These are phyloP conservation scores for Asobara japonica DNA, from an alignment of 1,140 invertebrate genomes.

Conservation along the genomic window DNA sequence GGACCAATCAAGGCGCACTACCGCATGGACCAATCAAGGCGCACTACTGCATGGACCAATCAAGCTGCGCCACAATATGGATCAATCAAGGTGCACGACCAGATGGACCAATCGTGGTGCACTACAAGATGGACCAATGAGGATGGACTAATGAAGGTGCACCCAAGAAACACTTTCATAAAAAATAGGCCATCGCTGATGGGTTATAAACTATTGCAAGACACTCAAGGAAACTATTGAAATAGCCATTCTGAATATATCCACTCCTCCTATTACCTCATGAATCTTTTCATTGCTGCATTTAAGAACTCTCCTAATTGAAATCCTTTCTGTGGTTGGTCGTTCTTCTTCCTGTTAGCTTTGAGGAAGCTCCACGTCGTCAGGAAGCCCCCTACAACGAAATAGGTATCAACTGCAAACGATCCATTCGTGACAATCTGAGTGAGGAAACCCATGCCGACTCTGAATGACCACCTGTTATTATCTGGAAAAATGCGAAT, in stretches of 20 bases:
- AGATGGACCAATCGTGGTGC: no score
- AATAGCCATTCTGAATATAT: neutral
- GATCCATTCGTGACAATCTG: slow-evolving; percentile 62
- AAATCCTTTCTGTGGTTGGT: slow-evolving; percentile 40
- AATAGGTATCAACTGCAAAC: slow-evolving; percentile 65
- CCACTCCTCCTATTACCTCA: slow-evolving; percentile 55
- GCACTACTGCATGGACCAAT: no score
- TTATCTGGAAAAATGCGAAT: slow-evolving; percentile 56
- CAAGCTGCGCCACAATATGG: no score
- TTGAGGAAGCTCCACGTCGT: slow-evolving; percentile 60
- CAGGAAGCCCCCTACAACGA: slow-evolving; percentile 66
- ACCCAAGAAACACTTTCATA: no score
- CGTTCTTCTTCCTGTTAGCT: slow-evolving; percentile 33
- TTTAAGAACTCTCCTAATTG: slow-evolving; percentile 49
- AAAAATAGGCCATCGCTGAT: no score
- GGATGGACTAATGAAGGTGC: no score
- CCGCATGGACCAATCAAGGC: no score
- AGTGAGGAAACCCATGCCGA: slow-evolving; percentile 47
- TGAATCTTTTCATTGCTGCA: slow-evolving; percentile 57
- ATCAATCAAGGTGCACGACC: no score
- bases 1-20: no score
- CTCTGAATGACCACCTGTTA: slow-evolving; percentile 43
- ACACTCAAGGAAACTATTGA: neutral
- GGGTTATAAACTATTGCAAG: no score
- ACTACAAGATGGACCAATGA: no score